Percentiles rank a stretch among this genome's conserved stretches.
phyloP scores from a whole-genome alignment of 30 jellyfish, hydroid and myxozoan species.

The Aurelia sp. region DNA sequence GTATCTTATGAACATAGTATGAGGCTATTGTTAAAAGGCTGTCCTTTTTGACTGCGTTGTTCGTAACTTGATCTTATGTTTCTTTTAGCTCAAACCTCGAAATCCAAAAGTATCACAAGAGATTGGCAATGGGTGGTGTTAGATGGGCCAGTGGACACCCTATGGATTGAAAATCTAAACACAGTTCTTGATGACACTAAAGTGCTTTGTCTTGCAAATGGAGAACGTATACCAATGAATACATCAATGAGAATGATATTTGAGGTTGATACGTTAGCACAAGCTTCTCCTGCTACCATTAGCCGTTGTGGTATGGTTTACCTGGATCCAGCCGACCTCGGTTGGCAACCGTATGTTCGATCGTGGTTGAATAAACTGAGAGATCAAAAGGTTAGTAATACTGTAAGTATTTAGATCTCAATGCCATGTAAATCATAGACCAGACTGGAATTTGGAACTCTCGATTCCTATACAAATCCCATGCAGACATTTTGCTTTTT shows the following conservation, averaged over 20 bases:
- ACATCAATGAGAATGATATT: constrained; percentile 79
- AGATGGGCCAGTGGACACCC: constrained; percentile 95
- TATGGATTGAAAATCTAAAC: constrained; percentile 91
- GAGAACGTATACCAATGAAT: constrained; percentile 81
- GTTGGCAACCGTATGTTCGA: constrained; percentile 85
- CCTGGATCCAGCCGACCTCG: constrained; percentile 79
- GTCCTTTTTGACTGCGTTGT: too few species aligned
- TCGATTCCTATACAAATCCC: too few species aligned
- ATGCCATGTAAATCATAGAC: too few species aligned
- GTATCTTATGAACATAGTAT: too few species aligned
- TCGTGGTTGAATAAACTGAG: constrained; percentile 82
- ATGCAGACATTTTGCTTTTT: too few species aligned
- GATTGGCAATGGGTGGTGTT: constrained; percentile 89
- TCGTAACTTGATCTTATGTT: neutral
- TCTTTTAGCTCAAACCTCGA: constrained; percentile 25
- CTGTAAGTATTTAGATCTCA: too few species aligned
- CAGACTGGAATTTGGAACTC: too few species aligned
- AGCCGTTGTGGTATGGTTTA: constrained; percentile 96
- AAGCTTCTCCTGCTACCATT: constrained; percentile 96
- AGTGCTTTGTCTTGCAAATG: constrained; percentile 86
- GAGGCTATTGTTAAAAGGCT: too few species aligned
- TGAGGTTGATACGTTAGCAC: constrained; percentile 84
- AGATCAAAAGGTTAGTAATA: constrained; percentile 71
- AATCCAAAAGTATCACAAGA: neutral
- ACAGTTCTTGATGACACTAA: constrained; percentile 91